Evolutionary conservation across 1,140 invertebrate species (phyloP), one percentile per base, ranked within the genome.

Genomic region (Drosophila sp.): DNA sequence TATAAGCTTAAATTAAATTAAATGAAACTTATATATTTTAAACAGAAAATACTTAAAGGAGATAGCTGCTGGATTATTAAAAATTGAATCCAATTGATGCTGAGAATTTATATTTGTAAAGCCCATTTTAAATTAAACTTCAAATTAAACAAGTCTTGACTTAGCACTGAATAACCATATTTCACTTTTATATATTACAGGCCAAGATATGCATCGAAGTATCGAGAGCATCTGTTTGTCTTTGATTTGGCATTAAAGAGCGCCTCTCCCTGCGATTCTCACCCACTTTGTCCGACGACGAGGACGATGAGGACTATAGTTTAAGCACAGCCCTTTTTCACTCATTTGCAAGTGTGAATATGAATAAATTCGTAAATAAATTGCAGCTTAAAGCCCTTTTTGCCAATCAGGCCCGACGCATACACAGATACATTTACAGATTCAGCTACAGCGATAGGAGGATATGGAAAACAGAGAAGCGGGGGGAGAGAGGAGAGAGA

Each of bases 331-430:
- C 73, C 80, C 65, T 80, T 77, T 74, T 43, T 50, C 56, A 65
- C 78, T 86, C 82, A 86, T 86, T 86, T 86, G 82, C 81, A 86
- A 87, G 86, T 90, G 87, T 90, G 87, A 87, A 90, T 87, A 90
- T 90, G 87, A 90, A 90, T 90, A 90, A 80, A 90, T 90, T 87
- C 87, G 82, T 83, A 83, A 90, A 86, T 90, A 90, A 90, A 90
- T 90, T 83, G 79, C 79, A 90, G 67, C 87, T 89, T 89, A 83
- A 89, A 89, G 83, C 73, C 72, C 72, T 36, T 63, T 38, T 29
- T 69, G 58, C 72, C 64, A 75, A 59, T 71, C 66, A 70, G 65
- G 58, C 72, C 34, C 65, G 41, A 53, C 65, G 57, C 38, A 59
- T 51, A 50, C 51, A 14, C 51, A 54, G 50, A 67, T 67, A 58